Conservation (phyloP, 2,888 invertebrate genomes). For the Stegana nigrithorax region DNA sequence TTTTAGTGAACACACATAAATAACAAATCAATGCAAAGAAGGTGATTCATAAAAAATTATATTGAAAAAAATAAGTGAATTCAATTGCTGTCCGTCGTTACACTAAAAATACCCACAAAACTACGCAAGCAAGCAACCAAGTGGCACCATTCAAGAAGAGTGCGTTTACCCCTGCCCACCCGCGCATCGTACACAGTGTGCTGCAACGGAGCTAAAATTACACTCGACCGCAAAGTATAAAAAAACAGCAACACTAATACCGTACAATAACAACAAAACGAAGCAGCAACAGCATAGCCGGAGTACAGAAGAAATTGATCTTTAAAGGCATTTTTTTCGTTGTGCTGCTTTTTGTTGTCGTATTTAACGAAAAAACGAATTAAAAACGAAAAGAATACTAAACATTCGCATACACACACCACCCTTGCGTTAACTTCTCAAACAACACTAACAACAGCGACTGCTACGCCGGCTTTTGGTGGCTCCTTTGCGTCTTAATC, state of each 20-base stretch:
- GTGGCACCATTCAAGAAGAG: conserved; percentile 5
- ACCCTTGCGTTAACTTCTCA: conserved; percentile 35
- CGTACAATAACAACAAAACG: conserved; percentile 25
- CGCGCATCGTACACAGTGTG: neutral
- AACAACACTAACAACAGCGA: conserved; percentile 38
- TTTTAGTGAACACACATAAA: conserved; percentile 26
- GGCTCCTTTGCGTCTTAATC: neutral
- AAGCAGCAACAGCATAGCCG: neutral
- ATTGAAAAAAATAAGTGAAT: too few species aligned
- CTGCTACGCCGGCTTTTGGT: conserved; percentile 26
- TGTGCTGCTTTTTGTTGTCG: neutral
- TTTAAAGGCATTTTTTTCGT: neutral
- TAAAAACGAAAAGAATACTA: conserved; percentile 42
- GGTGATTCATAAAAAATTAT: conserved; percentile 41
- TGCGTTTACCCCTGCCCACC: neutral
- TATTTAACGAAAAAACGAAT: conserved; percentile 30
- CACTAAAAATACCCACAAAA: conserved; percentile 28
- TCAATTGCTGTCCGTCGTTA: too few species aligned
- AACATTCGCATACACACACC: conserved; percentile 19
- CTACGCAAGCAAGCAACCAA: neutral
- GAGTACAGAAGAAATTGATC: neutral
- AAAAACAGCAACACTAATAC: too few species aligned
- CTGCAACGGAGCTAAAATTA: neutral
- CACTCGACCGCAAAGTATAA: conserved; percentile 23
- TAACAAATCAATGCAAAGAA: conserved; percentile 35